These are phyloP conservation scores for Calameuta idolon DNA, from an alignment of 2,888 invertebrate species.

Conservation along the genomic window DNA sequence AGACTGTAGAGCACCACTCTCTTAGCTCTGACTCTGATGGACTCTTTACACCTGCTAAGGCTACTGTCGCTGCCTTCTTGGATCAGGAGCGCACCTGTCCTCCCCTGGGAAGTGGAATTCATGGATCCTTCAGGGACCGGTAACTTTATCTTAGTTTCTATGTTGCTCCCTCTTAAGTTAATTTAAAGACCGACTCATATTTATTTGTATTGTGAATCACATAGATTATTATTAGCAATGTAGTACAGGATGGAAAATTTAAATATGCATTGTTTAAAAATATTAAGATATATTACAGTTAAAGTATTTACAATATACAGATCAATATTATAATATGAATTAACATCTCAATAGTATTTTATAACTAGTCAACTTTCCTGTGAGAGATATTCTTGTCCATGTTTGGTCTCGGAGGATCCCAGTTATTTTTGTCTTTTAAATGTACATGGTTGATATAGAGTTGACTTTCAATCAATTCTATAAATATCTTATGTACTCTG, in stretches of 20 bases:
- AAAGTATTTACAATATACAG: background rate
- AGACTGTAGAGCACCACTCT: slow-evolving; percentile 70
- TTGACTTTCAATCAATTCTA: background rate
- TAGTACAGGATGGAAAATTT: background rate
- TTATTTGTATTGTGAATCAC: background rate
- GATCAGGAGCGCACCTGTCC: slow-evolving; percentile 56
- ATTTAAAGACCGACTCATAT: background rate
- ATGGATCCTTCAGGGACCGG: slow-evolving; percentile 62
- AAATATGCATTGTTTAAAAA: background rate
- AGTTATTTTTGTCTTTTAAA: background rate
- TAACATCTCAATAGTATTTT: background rate
- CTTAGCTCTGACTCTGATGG: slow-evolving; percentile 83
- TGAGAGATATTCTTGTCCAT: background rate
- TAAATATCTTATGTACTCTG: background rate
- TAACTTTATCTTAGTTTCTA: slow-evolving; percentile 29
- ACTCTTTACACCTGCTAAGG: slow-evolving; percentile 76
- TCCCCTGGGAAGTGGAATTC: slow-evolving; percentile 45
- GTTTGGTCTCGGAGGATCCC: background rate
- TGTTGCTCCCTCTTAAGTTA: background rate
- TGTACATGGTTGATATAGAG: background rate
- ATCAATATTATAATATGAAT: background rate
- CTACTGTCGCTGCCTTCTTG: slow-evolving; percentile 52
- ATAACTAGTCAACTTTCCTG: background rate
- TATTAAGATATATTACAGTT: background rate
- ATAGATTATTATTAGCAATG: background rate